These are phyloP conservation scores for Drymonia ruficornis DNA, from an alignment of 2,888 invertebrate genomes.

Conservation along the genomic window DNA sequence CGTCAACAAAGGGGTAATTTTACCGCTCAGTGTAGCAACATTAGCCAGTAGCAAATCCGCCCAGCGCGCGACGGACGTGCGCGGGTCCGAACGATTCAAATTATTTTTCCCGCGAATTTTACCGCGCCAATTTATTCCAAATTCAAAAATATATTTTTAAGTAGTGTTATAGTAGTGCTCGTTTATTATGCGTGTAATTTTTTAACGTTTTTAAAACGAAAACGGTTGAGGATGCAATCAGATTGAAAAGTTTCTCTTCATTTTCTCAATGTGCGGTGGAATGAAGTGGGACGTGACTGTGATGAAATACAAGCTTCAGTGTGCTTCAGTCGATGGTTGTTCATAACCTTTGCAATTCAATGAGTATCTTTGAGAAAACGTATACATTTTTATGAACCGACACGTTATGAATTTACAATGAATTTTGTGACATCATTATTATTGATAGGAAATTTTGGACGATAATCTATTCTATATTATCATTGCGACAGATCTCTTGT, in stretches of 20 bases:
- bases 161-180: neutral
- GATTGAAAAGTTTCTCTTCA: neutral
- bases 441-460: too few relatives aligned
- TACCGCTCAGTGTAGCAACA: conserved; percentile 13
- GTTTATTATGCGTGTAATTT: neutral
- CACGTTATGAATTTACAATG: too few relatives aligned
- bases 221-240: neutral
- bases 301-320: too few relatives aligned
- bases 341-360: neutral
- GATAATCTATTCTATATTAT: neutral
- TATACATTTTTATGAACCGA: neutral
- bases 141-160: neutral
- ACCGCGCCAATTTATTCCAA: conserved; percentile 8
- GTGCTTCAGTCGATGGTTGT: neutral
- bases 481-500: neutral
- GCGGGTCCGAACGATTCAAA: conserved; percentile 24
- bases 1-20: conserved; percentile 1
- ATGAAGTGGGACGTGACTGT: conserved; percentile 2
- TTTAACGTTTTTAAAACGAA: neutral
- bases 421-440: too few relatives aligned
- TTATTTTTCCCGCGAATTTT: conserved; percentile 41
- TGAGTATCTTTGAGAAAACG: neutral
- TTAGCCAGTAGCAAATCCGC: conserved; percentile 38
- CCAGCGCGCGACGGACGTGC: conserved; percentile 37
- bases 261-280: neutral